Base-by-base conservation (phyloP, 2,797 vertebrate genomes). In the Poeciliopsis turneri region DNA sequence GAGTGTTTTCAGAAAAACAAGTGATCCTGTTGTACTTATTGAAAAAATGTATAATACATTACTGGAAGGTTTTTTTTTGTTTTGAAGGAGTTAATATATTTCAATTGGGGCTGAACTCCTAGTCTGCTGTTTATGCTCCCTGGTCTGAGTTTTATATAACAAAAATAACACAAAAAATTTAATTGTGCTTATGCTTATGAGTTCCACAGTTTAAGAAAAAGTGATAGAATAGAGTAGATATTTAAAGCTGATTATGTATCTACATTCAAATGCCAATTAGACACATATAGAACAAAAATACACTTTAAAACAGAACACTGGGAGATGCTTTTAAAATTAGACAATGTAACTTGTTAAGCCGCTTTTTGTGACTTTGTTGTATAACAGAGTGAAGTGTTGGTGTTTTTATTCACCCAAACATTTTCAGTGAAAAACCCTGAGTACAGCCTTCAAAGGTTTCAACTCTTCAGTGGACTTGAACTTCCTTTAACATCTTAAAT, bases 1-100 rank as follows among this genome's bases (percentile, higher is more conserved):
- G 90, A 88, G 81, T 88, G 79, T 78, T 91, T 90, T 87, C 75
- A 82, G 82, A 90, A 87, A 87, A 75, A 72, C 86, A 86, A 84
- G 81, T 75, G 82, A 89, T 85, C 84, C 80, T 80, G 76, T 85
- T 75, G 80, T 85, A 80, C 78, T 90, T 87, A 81, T 86, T 89
- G 85, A 85, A 83, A 89, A 75, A 78, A 36, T 8, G 57, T 76
- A 28, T 72, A 55, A 81, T 33, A 39, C 79, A 88, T 85, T 84
- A 89, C 74, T 86, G 46, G 20, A 79, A 75, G 73, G 8, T 69
- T 79, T 82, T 79, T 70, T 45, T 82, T 72, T 82, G 69, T 84
- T 84, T 82, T 75, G 68, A 82, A 69, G 71, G 61, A 88, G 72
- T 25, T 69, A 82, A 86, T 87, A 82, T 78, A 57, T 74, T 88